Percentiles rank a stretch among this genome's conserved stretches.
phyloP scores from a whole-genome alignment of 2,797 vertebrate genomes.

The Tragelaphus eurycerus region DNA sequence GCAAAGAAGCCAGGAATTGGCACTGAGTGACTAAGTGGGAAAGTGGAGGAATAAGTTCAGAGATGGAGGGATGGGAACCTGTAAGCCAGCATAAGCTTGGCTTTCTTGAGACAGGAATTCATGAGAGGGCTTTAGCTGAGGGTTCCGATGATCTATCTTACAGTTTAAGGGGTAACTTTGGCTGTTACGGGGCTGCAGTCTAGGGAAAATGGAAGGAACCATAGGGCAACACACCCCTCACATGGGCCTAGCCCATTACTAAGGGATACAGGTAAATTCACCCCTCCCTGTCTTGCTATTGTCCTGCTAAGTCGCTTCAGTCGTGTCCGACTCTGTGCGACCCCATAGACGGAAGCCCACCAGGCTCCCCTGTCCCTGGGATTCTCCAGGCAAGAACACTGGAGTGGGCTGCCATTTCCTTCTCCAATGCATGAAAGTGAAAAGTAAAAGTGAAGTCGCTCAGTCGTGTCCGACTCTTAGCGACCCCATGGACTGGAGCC shows the following conservation, averaged over 20 bases:
- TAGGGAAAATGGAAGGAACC: neutral
- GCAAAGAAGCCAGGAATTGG: neutral
- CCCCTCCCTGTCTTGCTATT: neutral
- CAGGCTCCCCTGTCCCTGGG: no score
- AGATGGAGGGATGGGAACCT: neutral
- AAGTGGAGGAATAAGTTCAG: neutral
- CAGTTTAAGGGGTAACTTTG: neutral
- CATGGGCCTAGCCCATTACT: neutral
- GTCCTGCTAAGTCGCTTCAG: neutral
- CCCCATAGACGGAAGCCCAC: no score
- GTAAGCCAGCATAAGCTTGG: neutral
- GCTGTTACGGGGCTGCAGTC: fast-evolving
- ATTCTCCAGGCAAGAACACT: no score
- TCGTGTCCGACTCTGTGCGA: no score
- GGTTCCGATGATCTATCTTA: neutral
- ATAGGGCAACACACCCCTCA: fast-evolving
- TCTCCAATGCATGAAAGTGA: no score
- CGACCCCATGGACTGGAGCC: no score
- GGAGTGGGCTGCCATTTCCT: no score
- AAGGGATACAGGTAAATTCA: neutral
- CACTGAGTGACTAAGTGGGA: neutral
- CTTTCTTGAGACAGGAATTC: neutral
- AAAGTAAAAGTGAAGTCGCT: no score
- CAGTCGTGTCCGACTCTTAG: no score
- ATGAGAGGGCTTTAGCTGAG: neutral